phyloP scores from a whole-genome alignment of 2,113 vertebrate genomes.

The Archocentrus centrarchus region DNA sequence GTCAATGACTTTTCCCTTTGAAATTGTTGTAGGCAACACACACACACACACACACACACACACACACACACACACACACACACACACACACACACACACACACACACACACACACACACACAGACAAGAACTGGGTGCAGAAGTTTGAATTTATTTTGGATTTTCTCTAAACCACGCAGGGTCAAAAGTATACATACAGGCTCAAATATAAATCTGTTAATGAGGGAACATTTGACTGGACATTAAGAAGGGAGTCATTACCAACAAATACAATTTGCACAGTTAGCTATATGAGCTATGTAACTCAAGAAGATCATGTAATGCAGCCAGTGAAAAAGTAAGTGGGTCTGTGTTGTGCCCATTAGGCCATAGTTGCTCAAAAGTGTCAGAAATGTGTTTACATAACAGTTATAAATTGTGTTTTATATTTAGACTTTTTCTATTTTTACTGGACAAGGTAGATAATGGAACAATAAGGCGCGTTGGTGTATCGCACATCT shows the following conservation, averaged over 20 bases:
- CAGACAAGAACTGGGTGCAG: too few species aligned
- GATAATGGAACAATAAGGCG: accelerated
- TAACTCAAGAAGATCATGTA: background rate
- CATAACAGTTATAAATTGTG: background rate
- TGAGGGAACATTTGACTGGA: background rate
- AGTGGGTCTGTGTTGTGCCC: background rate
- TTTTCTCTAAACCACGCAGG: too few species aligned
- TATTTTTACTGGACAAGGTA: background rate
- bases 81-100: too few species aligned
- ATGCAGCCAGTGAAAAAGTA: background rate
- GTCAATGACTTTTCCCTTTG: too few species aligned
- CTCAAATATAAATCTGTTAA: slow-evolving; percentile 5
- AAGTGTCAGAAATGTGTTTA: background rate
- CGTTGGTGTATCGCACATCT: too few species aligned
- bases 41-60: too few species aligned
- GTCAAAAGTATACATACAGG: too few species aligned
- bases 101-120: too few species aligned
- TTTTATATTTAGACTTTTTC: background rate
- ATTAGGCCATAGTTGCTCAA: background rate
- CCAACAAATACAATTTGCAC: background rate
- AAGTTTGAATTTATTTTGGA: too few species aligned
- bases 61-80: too few species aligned
- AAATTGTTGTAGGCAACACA: too few species aligned
- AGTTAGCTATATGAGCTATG: too few species aligned
- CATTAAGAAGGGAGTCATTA: background rate